Base-by-base conservation (phyloP, 2,113 vertebrate genomes). In the Anguilla rostrata region DNA sequence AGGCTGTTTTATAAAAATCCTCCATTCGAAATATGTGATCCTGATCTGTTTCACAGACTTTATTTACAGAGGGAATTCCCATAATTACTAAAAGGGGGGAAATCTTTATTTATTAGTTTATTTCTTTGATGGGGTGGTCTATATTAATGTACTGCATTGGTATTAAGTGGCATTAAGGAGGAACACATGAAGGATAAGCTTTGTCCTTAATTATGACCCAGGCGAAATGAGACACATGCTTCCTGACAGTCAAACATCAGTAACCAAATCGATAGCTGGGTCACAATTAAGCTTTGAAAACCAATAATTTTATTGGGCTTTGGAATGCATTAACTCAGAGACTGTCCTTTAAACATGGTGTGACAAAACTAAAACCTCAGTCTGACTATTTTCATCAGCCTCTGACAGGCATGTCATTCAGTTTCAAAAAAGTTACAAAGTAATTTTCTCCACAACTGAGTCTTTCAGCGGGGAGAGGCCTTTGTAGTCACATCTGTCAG, bases 401-500 rank as follows among this genome's bases (percentile, higher is more conserved):
- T 83, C 26, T 89, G 91, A 94, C 91, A 92, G 93, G 93, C 88
- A 91, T 90, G 91, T 88, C 91, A 84, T 78, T 49, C 92, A 91
- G 91, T 91, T 92, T 92, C 91, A 83, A 87, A 92, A 92, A 81
- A 53, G 49, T 86, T 56, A 82, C 57, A 39, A 29, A 82, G 71
- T 86, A 80, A 89, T 84, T 91, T 89, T 86, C 83, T 85, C 85
- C 91, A 88, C 95, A 95, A 94, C 93, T 94, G 94, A 82, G 85
- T 86, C 78, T 87, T 57, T 84, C 57, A 56, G 83, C 16, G 43
- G 86, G 34, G 43, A 39, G 88, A 90, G 88, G 78, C 89, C 93
- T 94, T 94, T 94, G 92, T 92, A 93, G 90, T 89, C 89, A 89
- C 94, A 94, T 94, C 93, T 95, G 95, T 88, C 88, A 81, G 85